A percentile compares a stretch with the other conserved stretches of the same genome.
phyloP scores from a whole-genome alignment of 2,797 vertebrate species.

The Chrysocyon brachyurus region DNA sequence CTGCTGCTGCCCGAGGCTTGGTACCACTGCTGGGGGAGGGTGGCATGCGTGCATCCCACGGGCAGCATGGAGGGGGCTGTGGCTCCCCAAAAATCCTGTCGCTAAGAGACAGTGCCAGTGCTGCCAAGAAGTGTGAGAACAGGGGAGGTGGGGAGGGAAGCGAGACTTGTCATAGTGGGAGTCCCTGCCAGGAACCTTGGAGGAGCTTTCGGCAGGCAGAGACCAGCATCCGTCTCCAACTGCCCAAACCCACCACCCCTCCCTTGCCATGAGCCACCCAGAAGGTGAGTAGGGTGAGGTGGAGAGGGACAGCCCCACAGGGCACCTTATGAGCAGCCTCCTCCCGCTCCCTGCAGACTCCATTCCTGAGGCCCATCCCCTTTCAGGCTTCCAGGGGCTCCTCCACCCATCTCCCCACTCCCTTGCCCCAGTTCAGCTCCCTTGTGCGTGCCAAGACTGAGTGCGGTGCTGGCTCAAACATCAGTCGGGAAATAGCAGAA shows the following conservation, averaged over 20 bases:
- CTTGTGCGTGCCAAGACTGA: conserved; percentile 80
- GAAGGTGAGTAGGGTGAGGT: neutral
- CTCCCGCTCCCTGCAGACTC: conserved; percentile 32
- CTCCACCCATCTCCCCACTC: conserved; percentile 48
- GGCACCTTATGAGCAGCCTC: neutral
- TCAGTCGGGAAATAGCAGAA: conserved; percentile 74
- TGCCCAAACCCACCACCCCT: conserved; percentile 27
- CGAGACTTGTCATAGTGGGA: conserved; percentile 65
- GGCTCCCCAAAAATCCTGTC: conserved; percentile 82
- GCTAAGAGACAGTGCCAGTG: conserved; percentile 83
- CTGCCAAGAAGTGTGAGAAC: conserved; percentile 83
- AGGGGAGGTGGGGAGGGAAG: conserved; percentile 62
- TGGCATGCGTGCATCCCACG: conserved; percentile 68
- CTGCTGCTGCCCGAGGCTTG: conserved; percentile 69
- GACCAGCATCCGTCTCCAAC: neutral
- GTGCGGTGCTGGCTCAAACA: conserved; percentile 76
- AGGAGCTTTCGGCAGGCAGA: conserved; percentile 32
- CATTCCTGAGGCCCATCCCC: neutral
- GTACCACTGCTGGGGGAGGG: conserved; percentile 73
- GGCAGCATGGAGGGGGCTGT: conserved; percentile 74
- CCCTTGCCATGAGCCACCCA: neutral
- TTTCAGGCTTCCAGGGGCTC: conserved; percentile 40
- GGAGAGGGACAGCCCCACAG: neutral
- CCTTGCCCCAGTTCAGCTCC: conserved; percentile 74
- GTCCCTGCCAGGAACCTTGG: conserved; percentile 54